Evolutionary conservation across 1,140 invertebrate genomes (phyloP), one percentile per base, ranked within the genome.

Genomic region (Formica exsecta): DNA sequence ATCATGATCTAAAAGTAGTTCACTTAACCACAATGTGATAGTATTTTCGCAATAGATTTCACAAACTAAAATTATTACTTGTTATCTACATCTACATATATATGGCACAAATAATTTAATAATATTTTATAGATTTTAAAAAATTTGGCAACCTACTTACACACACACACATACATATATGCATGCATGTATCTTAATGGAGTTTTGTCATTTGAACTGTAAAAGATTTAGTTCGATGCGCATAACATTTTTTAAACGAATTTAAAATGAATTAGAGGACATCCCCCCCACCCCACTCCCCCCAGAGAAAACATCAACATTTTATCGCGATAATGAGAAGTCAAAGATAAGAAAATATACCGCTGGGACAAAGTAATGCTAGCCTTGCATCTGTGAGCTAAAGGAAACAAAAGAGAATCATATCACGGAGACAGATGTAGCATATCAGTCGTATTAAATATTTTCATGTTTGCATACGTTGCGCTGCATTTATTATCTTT

Each of bases 391-490:
- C 19, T 36, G 38, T 11, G n/a, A 32, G 25, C 19, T 51, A 48
- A 41, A 57, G 19, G 48, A 57, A 81, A 81, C 36, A 70, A 65
- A 70, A 65, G 16, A 77, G 41, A 48, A 71, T n/a, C 36, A 13
- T 59, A 81, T 44, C 11, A 22, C 61, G 57, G 44, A 80, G 87
- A 80, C 62, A 59, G 62, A 70, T 59, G 44, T 62, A 75, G 75
- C 66, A 51, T 75, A 89, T 88, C 59, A 86, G 87, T 76, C 71
- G 84, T 65, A 73, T 70, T 62, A 77, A 66, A 80, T 84, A 89
- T 88, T 89, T 81, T 86, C 65, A 89, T 88, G 87, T 89, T 86
- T 76, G 70, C 87, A 54, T 76, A 85, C 29, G 68, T 59, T 48
- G 54, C 54, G 38, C 54, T 19, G n/a, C 29, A 41, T 81, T 59